Base-by-base conservation (phyloP, 1,140 invertebrate genomes). In the Magallana ariakensis region DNA sequence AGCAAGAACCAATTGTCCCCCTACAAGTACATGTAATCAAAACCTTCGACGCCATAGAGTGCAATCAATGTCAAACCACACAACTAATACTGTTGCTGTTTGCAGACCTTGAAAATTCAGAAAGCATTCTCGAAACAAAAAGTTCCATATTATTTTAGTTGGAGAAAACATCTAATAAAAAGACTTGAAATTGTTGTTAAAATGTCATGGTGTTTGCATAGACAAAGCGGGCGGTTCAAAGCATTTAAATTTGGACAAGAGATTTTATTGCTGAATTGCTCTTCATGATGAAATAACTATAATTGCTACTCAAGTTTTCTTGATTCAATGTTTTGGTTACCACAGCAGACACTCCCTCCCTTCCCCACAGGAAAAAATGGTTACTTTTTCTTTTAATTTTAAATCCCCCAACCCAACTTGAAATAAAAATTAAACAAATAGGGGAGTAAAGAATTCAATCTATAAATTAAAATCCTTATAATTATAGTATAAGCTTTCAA, bases 81-180 rank as follows among this genome's bases (percentile, higher is more conserved):
- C 22, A 26, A 75, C 66, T 26, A 75, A 75, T 75, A 75, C 66
- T 26, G 22, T 75, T 75, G 66, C 22, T 33, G 22, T 60, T 60
- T 13, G 66, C 66, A 75, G 22, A 26, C 66, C 22, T 33, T 75
- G 22, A 19, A 75, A 75, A 75, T 75, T 75, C 66, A 75, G 66
- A 75, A 75, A 75, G 33, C 22, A 75, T 75, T 75, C 26, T 75
- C 66, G 33, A 26, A 75, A 75, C 66, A 75, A 7, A 75, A 16
- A 13, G 26, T 75, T 15, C 3, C 22, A 75, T 13, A 46, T 46
- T 46, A 46, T 46, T 46, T 46, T 46, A 46, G 33, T 46, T 46
- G 33, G 33, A 46, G 33, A 46, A 46, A 46, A 46, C 33, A 46
- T 46, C 33, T 46, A 2, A 46, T 46, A 46, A 46, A 46, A 33